Conservation (phyloP, 2,113 vertebrate species). For the Telmatochromis sp. region DNA sequence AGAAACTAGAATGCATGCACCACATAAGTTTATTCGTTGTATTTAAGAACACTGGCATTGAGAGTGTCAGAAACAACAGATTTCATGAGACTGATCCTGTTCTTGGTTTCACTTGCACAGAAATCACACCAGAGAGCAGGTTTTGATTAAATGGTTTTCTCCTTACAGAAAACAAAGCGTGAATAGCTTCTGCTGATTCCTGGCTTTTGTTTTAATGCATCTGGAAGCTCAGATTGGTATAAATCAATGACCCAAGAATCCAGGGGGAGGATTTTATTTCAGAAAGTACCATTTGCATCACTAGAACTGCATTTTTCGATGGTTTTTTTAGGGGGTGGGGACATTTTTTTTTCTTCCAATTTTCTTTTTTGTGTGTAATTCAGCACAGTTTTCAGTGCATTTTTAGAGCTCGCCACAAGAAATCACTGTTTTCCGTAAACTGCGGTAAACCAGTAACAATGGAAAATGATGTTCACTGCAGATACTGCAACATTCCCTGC, state of each 20-base stretch:
- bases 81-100: neutral
- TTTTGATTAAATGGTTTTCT: neutral
- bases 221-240: neutral
- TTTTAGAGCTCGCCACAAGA: neutral
- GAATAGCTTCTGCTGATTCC: neutral
- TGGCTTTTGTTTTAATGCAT: neutral
- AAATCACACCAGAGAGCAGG: neutral
- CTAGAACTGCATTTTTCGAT: neutral
- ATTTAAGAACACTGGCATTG: neutral
- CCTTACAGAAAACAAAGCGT: neutral
- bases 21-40: neutral
- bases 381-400: neutral
- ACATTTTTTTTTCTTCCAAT: neutral
- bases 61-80: neutral
- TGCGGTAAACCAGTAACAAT: neutral
- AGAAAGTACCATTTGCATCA: neutral
- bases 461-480: neutral
- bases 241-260: neutral
- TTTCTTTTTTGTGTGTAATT: neutral
- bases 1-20: conserved; percentile 43
- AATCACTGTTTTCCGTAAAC: neutral
- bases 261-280: neutral
- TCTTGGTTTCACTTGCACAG: neutral
- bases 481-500: neutral
- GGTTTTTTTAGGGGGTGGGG: neutral